phyloP scores from a whole-genome alignment of 2,797 vertebrate genomes.

The Crax fasciolata region DNA sequence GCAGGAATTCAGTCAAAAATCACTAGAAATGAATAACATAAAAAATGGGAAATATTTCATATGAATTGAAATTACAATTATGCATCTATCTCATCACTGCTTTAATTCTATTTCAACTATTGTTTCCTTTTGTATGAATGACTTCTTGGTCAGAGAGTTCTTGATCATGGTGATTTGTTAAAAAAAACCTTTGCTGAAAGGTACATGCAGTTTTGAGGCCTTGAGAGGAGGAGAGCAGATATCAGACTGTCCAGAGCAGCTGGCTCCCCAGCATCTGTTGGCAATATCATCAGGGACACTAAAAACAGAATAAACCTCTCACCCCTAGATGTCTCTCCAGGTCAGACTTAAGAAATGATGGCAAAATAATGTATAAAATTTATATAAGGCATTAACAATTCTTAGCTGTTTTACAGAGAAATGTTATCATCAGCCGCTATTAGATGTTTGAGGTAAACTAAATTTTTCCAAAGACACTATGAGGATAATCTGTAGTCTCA shows the following conservation, averaged over 20 bases:
- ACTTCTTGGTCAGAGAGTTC: neutral
- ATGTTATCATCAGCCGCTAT: neutral
- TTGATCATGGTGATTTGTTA: neutral
- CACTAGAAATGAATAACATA: neutral
- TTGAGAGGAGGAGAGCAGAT: fast-evolving
- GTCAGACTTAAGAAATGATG: constrained; percentile 15
- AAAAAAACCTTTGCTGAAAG: neutral
- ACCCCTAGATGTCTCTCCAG: constrained; percentile 69
- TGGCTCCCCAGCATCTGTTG: neutral
- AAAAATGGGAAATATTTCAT: neutral
- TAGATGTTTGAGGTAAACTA: neutral
- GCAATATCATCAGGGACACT: neutral
- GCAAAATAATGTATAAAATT: neutral
- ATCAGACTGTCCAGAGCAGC: neutral
- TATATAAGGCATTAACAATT: neutral
- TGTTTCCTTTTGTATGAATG: neutral
- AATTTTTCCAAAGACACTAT: neutral
- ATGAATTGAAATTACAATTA: neutral
- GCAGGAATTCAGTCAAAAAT: neutral
- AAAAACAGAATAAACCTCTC: constrained; percentile 39
- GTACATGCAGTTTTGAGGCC: fast-evolving
- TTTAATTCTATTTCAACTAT: neutral
- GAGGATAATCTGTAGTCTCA: neutral
- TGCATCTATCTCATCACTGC: neutral
- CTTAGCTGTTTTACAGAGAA: neutral